Base-by-base conservation (phyloP, 2,888 invertebrate genomes). In the Oligia latruncula region DNA sequence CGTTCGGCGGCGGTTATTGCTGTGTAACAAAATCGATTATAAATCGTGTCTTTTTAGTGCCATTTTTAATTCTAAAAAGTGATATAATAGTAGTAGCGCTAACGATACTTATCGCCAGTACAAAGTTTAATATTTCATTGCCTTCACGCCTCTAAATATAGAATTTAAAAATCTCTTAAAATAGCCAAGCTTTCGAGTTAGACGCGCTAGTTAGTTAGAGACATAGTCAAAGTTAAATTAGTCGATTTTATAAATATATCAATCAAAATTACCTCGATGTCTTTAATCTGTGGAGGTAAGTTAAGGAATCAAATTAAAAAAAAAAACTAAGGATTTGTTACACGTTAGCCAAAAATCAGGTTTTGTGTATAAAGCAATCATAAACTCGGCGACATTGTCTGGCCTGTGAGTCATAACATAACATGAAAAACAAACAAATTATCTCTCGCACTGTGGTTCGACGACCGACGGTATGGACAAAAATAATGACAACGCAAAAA, bases 11-110 rank as follows among this genome's bases (percentile, higher is more conserved):
- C 89, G 92, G 93, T 92, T 91, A 90, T 90, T 90, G 90, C 89
- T 89, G 89, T 89, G 89, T 83, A 81, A 90, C 89, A 89, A 89
- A 89, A 91, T 93, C 92, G 92, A 92, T 93, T 92, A 88, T 91
- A 92, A 93, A 95, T 93, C 95, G 96, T 96, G 96, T 97, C 96
- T 96, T 96, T 96, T 95, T 95, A 95, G 96, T 96, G 96, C 96
- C 96, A 96, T 96, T 95, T 93, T 83, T 89, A 89, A 92, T 93
- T 93, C 88, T 93, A 94, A 94, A 92, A 92, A 94, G 93, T 94
- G 94, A 92, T 87, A 90, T 87, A 89, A 91, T 94, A 92, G 90
- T 89, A 88, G 91, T 94, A 94, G 93, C 92, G 93, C 94, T 92
- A 93, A 93, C 90, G 92, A 92, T 94, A 94, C 92, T 94, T 92